Conservation (phyloP, 2,113 vertebrate genomes). For the Anser brachyrhynchus region DNA sequence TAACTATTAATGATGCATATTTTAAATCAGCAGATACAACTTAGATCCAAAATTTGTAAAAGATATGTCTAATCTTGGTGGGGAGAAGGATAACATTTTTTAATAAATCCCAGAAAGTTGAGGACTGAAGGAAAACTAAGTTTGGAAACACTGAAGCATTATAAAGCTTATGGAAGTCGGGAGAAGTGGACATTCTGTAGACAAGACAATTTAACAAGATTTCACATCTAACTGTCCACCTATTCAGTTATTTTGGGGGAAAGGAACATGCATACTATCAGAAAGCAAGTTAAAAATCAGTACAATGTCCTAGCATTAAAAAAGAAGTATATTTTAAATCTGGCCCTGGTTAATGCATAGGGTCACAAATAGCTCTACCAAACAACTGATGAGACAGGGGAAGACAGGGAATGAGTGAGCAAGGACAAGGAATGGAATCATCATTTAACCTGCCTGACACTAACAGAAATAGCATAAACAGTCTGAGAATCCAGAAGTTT, state of each 20-base stretch:
- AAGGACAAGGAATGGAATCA: neutral
- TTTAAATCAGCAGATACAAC: neutral
- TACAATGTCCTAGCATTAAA: neutral
- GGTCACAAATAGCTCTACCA: neutral
- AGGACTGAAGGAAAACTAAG: neutral
- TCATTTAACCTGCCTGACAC: neutral
- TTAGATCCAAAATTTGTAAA: neutral
- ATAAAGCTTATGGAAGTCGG: neutral
- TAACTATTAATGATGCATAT: neutral
- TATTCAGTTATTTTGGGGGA: fast-evolving
- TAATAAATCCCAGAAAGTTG: neutral
- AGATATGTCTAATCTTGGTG: neutral
- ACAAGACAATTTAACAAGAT: neutral
- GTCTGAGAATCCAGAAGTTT: neutral
- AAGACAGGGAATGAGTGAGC: neutral
- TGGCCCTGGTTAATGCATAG: neutral
- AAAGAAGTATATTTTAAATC: neutral
- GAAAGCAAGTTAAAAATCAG: neutral
- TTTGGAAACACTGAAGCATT: neutral
- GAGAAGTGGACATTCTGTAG: neutral
- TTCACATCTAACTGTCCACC: neutral
- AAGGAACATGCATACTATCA: neutral
- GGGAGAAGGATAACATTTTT: neutral
- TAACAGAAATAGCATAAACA: neutral
- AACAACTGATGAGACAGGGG: neutral